These are phyloP conservation scores for Theropithecus gelada DNA, from an alignment of 2,113 vertebrate genomes.

Conservation along the genomic window DNA sequence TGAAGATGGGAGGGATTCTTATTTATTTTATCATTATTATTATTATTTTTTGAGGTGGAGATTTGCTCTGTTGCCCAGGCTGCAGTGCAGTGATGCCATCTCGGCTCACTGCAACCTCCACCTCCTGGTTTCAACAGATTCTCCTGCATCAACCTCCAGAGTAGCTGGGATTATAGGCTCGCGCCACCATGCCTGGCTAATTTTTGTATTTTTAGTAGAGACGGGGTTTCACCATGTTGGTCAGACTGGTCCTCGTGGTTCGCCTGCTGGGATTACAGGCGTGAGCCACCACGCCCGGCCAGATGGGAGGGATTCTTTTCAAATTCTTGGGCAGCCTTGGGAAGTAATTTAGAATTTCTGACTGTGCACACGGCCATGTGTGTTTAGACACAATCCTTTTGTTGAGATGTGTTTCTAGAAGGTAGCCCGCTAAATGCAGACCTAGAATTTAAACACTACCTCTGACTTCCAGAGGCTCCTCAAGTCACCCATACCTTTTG, in stretches of 20 bases:
- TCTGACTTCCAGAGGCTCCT: neutral
- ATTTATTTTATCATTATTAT: too few relatives aligned
- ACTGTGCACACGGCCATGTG: rapidly evolving
- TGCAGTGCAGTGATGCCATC: neutral
- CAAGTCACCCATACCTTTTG: neutral
- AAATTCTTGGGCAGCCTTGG: neutral
- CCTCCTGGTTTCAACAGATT: neutral
- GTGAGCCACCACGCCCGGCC: neutral
- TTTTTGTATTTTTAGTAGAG: neutral
- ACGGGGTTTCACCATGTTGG: neutral
- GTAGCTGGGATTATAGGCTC: neutral
- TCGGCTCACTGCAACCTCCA: neutral
- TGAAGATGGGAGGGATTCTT: too few relatives aligned
- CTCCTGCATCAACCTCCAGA: neutral
- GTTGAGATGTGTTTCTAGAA: neutral
- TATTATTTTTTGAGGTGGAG: too few relatives aligned
- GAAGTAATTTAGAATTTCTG: neutral
- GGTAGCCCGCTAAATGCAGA: neutral
- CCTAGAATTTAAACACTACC: neutral
- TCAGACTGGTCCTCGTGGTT: neutral
- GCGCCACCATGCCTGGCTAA: neutral
- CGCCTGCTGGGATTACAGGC: neutral
- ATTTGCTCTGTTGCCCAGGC: too few relatives aligned
- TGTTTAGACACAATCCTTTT: neutral
- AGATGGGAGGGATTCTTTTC: neutral